phyloP scores from a whole-genome alignment of 2,888 invertebrate genomes.

The Gastracanthus pulcherrimus region DNA sequence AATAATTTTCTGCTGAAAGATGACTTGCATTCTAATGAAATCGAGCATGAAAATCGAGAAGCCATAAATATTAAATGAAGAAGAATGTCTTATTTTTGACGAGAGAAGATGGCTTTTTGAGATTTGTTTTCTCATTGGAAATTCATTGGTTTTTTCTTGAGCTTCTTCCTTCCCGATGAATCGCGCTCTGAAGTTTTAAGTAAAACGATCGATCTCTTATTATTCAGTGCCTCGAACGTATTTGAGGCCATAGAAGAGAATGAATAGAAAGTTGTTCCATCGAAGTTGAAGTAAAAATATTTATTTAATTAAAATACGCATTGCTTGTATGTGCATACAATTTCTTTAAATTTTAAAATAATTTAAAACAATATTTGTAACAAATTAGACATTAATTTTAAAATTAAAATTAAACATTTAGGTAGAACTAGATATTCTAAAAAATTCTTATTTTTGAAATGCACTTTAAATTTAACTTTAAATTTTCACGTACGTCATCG shows the following conservation, averaged over 20 bases:
- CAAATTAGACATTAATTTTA: too few relatives aligned
- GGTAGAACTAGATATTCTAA: too few relatives aligned
- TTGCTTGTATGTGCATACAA: neutral
- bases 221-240: slow-evolving; percentile 38
- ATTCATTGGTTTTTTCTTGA: slow-evolving; percentile 55
- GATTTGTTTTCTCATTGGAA: slow-evolving; percentile 56
- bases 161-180: slow-evolving; percentile 30
- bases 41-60: slow-evolving; percentile 27
- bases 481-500: too few relatives aligned
- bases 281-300: neutral
- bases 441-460: too few relatives aligned
- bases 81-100: slow-evolving; percentile 36
- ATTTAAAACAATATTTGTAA: too few relatives aligned
- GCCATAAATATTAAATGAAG: slow-evolving; percentile 53
- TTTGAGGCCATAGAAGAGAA: neutral
- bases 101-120: slow-evolving; percentile 43
- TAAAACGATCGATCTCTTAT: slow-evolving; percentile 51
- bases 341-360: too few relatives aligned
- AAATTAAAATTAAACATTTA: too few relatives aligned
- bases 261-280: slow-evolving; percentile 11
- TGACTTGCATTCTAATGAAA: slow-evolving; percentile 19
- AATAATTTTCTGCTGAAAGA: neutral
- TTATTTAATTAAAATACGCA: neutral
- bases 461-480: too few relatives aligned
- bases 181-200: slow-evolving; percentile 29